phyloP scores from a whole-genome alignment of 2,797 vertebrate species.

The Parotocinclus haroldoi region DNA sequence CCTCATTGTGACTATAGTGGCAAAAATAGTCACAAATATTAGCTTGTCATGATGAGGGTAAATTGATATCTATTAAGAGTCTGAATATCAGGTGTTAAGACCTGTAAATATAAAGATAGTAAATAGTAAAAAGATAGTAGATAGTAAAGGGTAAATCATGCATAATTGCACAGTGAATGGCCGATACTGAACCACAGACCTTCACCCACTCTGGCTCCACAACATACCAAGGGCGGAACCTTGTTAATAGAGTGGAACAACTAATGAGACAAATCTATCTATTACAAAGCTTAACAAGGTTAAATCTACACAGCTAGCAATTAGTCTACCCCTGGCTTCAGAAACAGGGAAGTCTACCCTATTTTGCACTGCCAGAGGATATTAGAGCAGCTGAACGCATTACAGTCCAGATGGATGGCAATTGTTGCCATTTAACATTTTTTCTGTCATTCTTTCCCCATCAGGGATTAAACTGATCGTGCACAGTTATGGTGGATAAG shows the following conservation, averaged over 20 bases:
- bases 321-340: constrained; percentile 52
- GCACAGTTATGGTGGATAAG: constrained; percentile 34
- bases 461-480: constrained; percentile 52
- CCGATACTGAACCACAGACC: not conserved
- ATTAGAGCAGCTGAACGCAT: constrained; percentile 48
- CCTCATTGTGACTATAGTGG: no score
- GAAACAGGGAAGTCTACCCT: constrained; percentile 26
- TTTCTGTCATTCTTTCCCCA: constrained; percentile 12
- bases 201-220: constrained; percentile 13
- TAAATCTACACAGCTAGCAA: constrained; percentile 60
- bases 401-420: constrained; percentile 56
- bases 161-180: constrained; percentile 11
- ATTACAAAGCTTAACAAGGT: constrained; percentile 58
- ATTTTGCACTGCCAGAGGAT: constrained; percentile 47
- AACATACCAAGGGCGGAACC: constrained; percentile 22
- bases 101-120: no score
- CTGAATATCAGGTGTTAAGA: no score
- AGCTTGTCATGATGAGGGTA: no score
- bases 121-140: no score
- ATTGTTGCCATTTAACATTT: constrained; percentile 41
- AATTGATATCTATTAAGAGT: no score
- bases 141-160: not conserved
- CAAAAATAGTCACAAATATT: no score
- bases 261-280: constrained; percentile 63
- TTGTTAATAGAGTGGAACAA: constrained; percentile 47